A percentile compares a stretch with the other conserved stretches of the same genome.
Conservation (phyloP, 2,888 invertebrate species). For the Phalera bucephala region DNA sequence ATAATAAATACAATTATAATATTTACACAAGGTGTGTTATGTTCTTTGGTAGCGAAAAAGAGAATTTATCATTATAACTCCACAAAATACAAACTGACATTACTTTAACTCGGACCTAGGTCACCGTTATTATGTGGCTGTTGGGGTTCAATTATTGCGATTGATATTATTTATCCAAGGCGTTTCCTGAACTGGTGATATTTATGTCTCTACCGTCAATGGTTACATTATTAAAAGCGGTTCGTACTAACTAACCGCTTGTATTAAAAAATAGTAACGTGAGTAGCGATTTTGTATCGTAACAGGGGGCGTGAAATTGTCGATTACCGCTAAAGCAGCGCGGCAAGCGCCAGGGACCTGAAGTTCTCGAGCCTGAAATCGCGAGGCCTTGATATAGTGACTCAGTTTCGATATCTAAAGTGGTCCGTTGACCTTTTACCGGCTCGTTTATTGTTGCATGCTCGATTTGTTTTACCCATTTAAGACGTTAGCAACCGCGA, state of each 20-base stretch:
- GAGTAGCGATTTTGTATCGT: constrained; percentile 25
- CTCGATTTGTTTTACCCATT: constrained; percentile 43
- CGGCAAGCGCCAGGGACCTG: constrained; percentile 34
- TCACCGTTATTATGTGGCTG: background rate
- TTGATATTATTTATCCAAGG: constrained; percentile 1
- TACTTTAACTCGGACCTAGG: background rate
- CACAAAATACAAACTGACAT: background rate
- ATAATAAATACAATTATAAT: too few species aligned
- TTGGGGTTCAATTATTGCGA: background rate
- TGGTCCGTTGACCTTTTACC: constrained; percentile 77
- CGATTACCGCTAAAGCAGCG: constrained; percentile 33
- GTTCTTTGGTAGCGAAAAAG: too few species aligned
- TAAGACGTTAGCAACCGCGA: constrained; percentile 19
- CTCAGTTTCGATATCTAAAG: constrained; percentile 75
- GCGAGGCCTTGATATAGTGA: constrained; percentile 75
- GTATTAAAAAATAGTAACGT: constrained; percentile 19
- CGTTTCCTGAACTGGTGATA: constrained; percentile 13
- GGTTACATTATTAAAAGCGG: constrained; percentile 17
- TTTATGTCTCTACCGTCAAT: constrained; percentile 18
- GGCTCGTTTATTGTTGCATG: constrained; percentile 58
- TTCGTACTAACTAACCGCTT: too few species aligned
- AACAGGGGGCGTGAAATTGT: constrained; percentile 47
- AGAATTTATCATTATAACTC: too few species aligned
- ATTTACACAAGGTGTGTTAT: too few species aligned
- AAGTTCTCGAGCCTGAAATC: constrained; percentile 62